Evolutionary conservation across 1,140 invertebrate species (phyloP).

Genomic region (Bombus vancouverensis): DNA sequence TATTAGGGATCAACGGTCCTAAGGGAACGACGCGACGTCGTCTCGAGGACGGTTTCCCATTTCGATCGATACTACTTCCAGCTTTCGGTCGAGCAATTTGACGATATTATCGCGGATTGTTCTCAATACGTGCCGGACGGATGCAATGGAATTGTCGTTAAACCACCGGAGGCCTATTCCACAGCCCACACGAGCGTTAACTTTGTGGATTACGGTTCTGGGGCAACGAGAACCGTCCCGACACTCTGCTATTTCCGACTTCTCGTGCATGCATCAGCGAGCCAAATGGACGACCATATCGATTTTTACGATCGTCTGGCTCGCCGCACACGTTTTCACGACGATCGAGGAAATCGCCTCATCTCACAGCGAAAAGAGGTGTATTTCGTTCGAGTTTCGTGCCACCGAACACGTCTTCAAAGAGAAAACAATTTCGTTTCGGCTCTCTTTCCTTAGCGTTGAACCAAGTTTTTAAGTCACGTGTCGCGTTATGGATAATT

Average conservation of each 20-base stretch:
- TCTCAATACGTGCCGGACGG: not conserved
- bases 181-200: slow-evolving; percentile 16
- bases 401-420: not conserved
- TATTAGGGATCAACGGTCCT: slow-evolving; percentile 10
- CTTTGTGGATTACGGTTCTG: slow-evolving; percentile 38
- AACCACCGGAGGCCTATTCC: slow-evolving; percentile 50
- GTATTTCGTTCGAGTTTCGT: not conserved
- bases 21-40: not conserved
- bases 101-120: slow-evolving; percentile 23
- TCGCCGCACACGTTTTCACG: not conserved
- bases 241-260: slow-evolving; percentile 17
- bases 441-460: too few relatives aligned
- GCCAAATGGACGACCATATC: not conserved
- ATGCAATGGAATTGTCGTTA: slow-evolving; percentile 39
- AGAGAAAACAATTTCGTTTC: not conserved
- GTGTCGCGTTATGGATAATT: not conserved
- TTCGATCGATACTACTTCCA: slow-evolving; percentile 32
- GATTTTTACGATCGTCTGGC: slow-evolving; percentile 18
- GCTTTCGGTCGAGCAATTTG: slow-evolving; percentile 20
- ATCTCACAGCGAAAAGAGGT: not conserved
- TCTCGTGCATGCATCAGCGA: not conserved
- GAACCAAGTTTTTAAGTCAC: not conserved
- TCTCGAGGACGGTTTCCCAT: not conserved
- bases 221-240: slow-evolving; percentile 1
- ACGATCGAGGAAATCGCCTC: slow-evolving; percentile 10